Evolutionary conservation across 2,797 vertebrate species (phyloP).

Genomic region (Crenichthys baileyi): DNA sequence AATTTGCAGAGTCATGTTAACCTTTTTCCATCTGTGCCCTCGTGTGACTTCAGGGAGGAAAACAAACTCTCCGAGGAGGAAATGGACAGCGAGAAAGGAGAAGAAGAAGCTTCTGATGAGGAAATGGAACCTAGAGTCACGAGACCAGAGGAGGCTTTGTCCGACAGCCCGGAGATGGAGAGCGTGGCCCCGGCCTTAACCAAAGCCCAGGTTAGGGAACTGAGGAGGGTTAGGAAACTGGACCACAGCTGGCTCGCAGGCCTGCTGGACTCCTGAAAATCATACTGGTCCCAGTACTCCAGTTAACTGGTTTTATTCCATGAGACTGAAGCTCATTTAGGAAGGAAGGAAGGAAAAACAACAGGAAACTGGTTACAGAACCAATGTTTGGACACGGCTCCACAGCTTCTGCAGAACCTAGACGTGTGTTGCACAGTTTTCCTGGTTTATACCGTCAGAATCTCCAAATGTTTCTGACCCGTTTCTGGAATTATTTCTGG

Average conservation of each 20-base stretch:
- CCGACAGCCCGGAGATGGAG: slow-evolving; percentile 51
- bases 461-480: background rate
- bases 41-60: slow-evolving; percentile 55
- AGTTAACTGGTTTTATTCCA: background rate
- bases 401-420: background rate
- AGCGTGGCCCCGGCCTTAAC: slow-evolving; percentile 63
- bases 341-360: background rate
- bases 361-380: background rate
- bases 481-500: too few species aligned
- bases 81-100: slow-evolving; percentile 86
- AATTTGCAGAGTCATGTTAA: slow-evolving; percentile 34
- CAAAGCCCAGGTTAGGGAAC: slow-evolving; percentile 84
- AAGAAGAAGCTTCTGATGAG: slow-evolving; percentile 84
- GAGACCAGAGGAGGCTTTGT: slow-evolving; percentile 24
- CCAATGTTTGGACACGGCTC: too few species aligned
- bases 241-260: slow-evolving; percentile 89
- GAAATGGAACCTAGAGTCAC: slow-evolving; percentile 69
- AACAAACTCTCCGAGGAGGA: slow-evolving; percentile 76
- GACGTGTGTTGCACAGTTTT: background rate
- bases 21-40: background rate
- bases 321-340: background rate
- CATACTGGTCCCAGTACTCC: background rate
- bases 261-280: slow-evolving; percentile 58
- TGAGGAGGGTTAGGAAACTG: slow-evolving; percentile 84
- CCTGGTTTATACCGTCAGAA: too few species aligned